These are phyloP conservation scores for Pogonocichla stellata DNA, from an alignment of 2,113 vertebrate species.

Conservation along the genomic window DNA sequence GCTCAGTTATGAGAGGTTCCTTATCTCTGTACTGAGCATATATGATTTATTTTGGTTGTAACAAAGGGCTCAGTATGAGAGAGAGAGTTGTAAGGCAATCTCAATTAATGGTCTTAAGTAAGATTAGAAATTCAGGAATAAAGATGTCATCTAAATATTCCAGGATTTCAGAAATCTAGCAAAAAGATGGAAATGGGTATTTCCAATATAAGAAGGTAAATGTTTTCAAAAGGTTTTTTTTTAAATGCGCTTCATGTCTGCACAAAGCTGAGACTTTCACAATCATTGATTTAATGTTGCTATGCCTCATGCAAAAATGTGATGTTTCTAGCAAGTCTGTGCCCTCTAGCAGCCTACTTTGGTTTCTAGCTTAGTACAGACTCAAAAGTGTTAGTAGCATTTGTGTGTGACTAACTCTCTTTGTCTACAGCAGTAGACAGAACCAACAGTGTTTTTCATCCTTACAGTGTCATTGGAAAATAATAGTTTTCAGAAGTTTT, in stretches of 20 bases:
- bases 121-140: background rate
- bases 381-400: background rate
- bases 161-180: background rate
- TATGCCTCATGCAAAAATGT: background rate
- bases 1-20: background rate
- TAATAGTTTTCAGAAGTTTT: background rate
- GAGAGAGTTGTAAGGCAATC: background rate
- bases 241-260: background rate
- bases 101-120: background rate
- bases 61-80: background rate
- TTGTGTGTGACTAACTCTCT: background rate
- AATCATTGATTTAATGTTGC: background rate
- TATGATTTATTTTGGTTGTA: background rate
- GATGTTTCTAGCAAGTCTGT: background rate
- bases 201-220: background rate
- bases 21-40: background rate
- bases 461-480: background rate
- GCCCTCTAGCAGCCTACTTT: background rate
- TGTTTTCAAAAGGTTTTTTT: background rate
- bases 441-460: background rate
- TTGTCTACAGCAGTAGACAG: background rate
- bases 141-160: background rate
- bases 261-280: background rate
- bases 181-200: background rate
- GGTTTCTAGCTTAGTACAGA: background rate